Evolutionary conservation across 2,888 invertebrate genomes (phyloP).

Genomic region (Tortrix viridana): DNA sequence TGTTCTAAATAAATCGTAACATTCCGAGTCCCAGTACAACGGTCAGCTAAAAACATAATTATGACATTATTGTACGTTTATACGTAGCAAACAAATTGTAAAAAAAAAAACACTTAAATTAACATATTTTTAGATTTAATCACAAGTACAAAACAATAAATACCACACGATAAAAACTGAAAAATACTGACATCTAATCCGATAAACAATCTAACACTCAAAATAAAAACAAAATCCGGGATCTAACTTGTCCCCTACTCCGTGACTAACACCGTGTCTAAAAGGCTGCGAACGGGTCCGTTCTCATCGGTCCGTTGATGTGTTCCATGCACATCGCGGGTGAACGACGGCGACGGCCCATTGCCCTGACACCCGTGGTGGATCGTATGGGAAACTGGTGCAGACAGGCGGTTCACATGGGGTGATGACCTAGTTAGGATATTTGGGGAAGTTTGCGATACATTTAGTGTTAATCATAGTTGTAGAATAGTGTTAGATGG

Average conservation of each 20-base stretch:
- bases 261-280: conserved; percentile 19
- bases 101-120: no score
- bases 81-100: no score
- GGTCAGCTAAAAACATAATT: no score
- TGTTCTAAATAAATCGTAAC: no score
- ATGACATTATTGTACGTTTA: no score
- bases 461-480: not conserved
- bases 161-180: no score
- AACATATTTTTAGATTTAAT: no score
- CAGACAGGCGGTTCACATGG: conserved; percentile 48
- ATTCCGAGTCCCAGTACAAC: no score
- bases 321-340: not conserved
- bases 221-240: conserved; percentile 18
- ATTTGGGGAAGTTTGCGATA: not conserved
- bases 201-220: no score
- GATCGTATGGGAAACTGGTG: conserved; percentile 67
- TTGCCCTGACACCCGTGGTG: conserved; percentile 55
- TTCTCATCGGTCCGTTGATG: conserved; percentile 44
- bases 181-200: no score
- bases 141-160: no score
- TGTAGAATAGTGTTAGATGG: no score
- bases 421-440: conserved; percentile 20
- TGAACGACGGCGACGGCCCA: conserved; percentile 42
- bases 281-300: conserved; percentile 35
- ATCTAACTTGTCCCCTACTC: conserved; percentile 15